Base-by-base conservation (phyloP, 92 coral and sea anemone species). In the Zoanthus sansibaricus region DNA sequence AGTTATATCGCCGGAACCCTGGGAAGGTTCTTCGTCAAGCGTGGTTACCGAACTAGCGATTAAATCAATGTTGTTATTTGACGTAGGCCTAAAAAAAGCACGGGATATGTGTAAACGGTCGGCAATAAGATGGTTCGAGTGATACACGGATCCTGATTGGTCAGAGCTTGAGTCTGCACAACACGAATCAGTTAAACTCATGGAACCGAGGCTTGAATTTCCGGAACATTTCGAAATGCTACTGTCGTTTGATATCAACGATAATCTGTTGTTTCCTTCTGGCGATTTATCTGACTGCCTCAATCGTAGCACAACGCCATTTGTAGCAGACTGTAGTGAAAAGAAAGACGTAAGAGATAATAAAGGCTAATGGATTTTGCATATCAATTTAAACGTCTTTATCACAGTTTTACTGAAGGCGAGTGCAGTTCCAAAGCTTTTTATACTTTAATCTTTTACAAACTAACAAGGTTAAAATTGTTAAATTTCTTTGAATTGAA, bases 221-320 rank as follows among this genome's bases (percentile, higher is more conserved):
- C 88, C 92, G 68, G 98, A 95, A 20, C 87, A 84, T 30, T 89
- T 88, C 4, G 94, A 95, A 10, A 93, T 83, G 37, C 95, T 92
- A 78, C 98, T 95, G 91, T 95, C 98, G 72, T 95, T 95, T 55
- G 98, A 95, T 42, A 95, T 76, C 86, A 95, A 79, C 78, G 98
- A 95, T 78, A 95, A 86, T 47, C 98, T 93, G 49, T 92, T 86
- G 87, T 87, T 83, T 77, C 86, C 98, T n/a, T 87, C 89, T 37
- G 86, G 75, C 5, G 82, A 56, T 45, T 83, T 17, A 47, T 77
- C 71, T 20, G 88, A 72, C 47, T 92, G 92, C 46, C 82, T 75
- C 54, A 77, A 77, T 64, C 98, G 76, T 16, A 94, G 82, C 9
- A 91, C 90, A 11, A 94, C 92, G 12, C 75, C 87, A 47, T 92